phyloP scores from a whole-genome alignment of 2,888 invertebrate genomes.

The Pristionchus maxplancki region DNA sequence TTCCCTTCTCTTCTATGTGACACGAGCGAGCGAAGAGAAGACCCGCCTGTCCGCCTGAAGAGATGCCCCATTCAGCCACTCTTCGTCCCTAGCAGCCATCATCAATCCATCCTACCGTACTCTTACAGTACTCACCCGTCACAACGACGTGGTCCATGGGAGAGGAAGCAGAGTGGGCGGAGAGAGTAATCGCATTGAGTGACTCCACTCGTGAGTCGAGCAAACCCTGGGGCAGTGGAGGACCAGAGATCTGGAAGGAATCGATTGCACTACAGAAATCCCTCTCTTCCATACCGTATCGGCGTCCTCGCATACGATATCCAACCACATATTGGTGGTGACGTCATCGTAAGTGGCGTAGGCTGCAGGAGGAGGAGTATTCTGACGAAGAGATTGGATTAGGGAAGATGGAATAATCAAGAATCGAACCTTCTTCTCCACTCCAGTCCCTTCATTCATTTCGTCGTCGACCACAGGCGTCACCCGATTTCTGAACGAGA shows the following conservation, averaged over 20 bases:
- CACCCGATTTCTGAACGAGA: constrained; percentile 14
- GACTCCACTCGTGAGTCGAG: constrained; percentile 16
- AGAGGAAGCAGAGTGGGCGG: background rate
- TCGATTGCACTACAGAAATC: background rate
- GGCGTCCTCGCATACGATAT: constrained; percentile 19
- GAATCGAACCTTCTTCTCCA: background rate
- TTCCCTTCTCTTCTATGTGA: background rate
- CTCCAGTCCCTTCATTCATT: background rate
- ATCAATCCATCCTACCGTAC: background rate
- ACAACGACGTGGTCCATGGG: background rate
- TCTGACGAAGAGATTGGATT: background rate
- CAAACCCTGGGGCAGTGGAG: constrained; percentile 9
- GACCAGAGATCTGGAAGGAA: background rate
- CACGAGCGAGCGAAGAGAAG: constrained; percentile 33
- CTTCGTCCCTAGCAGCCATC: no score
- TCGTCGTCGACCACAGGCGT: background rate
- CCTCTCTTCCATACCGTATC: background rate
- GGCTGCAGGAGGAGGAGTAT: background rate
- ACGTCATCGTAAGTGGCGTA: constrained; percentile 19
- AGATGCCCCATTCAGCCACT: no score
- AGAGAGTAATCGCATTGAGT: constrained; percentile 32
- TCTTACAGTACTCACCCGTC: constrained; percentile 13
- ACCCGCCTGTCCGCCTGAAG: constrained; percentile 19
- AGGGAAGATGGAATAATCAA: background rate
- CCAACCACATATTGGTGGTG: constrained; percentile 27